Percentiles rank a stretch among this genome's conserved stretches.
phyloP scores from a whole-genome alignment of 2,888 invertebrate species.

The Rhingia campestris region DNA sequence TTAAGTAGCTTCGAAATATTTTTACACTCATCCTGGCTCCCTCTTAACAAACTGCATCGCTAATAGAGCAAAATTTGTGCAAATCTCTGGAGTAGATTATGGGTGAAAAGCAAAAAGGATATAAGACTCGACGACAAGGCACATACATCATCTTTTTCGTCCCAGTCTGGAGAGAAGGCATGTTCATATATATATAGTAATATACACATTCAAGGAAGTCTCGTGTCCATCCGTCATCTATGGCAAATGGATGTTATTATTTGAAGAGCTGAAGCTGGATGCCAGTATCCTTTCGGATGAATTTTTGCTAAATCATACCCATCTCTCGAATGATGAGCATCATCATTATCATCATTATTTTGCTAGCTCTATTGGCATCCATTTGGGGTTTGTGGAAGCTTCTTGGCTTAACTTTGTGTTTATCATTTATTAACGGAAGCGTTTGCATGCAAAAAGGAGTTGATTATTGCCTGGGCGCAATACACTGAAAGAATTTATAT shows the following conservation, averaged over 20 bases:
- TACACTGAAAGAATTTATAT: background rate
- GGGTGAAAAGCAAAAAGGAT: slow-evolving; percentile 33
- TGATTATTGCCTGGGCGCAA: background rate
- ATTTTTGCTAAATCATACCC: slow-evolving; percentile 66
- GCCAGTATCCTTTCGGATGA: slow-evolving; percentile 32
- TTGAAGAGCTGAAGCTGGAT: slow-evolving; percentile 28
- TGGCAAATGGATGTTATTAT: slow-evolving; percentile 70
- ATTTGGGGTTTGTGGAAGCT: slow-evolving; percentile 25
- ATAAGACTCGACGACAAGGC: slow-evolving; percentile 43
- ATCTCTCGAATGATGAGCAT: slow-evolving; percentile 63
- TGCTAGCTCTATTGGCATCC: slow-evolving; percentile 44
- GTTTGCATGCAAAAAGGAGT: background rate
- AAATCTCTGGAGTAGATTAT: slow-evolving; percentile 17
- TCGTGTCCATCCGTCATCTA: slow-evolving; percentile 67
- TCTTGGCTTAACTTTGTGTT: slow-evolving; percentile 52
- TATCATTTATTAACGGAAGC: slow-evolving; percentile 60
- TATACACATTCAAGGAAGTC: slow-evolving; percentile 33
- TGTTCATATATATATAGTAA: background rate
- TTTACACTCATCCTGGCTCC: slow-evolving; percentile 21
- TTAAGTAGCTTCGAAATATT: slow-evolving; percentile 58
- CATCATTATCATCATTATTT: slow-evolving; percentile 67
- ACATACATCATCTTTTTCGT: slow-evolving; percentile 52
- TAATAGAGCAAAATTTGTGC: slow-evolving; percentile 60
- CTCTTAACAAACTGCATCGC: slow-evolving; percentile 61
- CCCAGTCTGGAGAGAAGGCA: background rate